Conservation (phyloP, 2,113 vertebrate species). For the Odocoileus hemionus region DNA sequence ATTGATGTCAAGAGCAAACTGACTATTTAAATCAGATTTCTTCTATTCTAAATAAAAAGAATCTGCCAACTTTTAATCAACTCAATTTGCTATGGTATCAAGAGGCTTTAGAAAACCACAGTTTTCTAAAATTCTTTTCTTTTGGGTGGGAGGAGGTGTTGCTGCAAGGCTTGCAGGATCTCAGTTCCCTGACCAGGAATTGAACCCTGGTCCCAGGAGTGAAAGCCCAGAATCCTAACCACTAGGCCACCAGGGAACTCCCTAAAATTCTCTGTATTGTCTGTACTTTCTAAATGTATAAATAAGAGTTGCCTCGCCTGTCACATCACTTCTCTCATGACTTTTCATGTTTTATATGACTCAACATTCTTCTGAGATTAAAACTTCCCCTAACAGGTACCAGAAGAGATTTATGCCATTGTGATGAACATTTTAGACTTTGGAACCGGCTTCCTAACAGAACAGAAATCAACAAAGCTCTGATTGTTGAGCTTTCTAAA, state of each 20-base stretch:
- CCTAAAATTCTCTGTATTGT: not conserved
- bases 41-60: constrained; percentile 33
- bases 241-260: not conserved
- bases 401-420: not conserved
- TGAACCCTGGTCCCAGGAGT: not conserved
- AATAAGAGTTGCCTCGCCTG: not conserved
- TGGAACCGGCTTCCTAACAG: not conserved
- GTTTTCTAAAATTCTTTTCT: not conserved
- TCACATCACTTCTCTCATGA: not conserved
- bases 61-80: not conserved
- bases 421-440: not conserved
- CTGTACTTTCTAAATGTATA: not conserved
- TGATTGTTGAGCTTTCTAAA: constrained; percentile 29
- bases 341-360: not conserved
- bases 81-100: constrained; percentile 2
- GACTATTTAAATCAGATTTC: not conserved
- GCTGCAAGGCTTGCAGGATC: not conserved
- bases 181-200: not conserved
- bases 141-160: not conserved
- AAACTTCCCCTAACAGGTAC: not conserved
- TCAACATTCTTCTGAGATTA: constrained; percentile 27
- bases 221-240: not conserved
- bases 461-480: constrained; percentile 9
- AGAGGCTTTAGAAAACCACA: not conserved
- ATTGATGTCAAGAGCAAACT: not conserved